Base-by-base conservation (phyloP, 1,140 invertebrate genomes). In the Pachyrhynchus sulphureomaculatus region DNA sequence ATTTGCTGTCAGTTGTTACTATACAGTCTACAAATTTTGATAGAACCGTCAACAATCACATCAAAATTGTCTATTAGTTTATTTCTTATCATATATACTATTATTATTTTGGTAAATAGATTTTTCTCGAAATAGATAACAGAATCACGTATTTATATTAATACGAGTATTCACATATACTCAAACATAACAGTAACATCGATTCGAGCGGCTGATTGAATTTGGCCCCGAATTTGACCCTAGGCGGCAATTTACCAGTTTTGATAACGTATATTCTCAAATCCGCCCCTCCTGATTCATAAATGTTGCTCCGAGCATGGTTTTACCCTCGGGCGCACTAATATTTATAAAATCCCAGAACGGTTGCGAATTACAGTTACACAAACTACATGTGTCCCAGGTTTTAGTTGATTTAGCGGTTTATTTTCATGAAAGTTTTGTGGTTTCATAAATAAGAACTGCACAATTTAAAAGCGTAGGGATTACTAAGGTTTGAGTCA, bases 221-320 rank as follows among this genome's bases (percentile, higher is more conserved):
- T 52, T 52, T 21, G 34, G 20, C 6, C 23, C 49, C 20, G 33
- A 20, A 52, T 39, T 17, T 12, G 33, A 39, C 49, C 49, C 49
- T 8, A 52, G 49, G 49, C 49, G 34, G 15, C 49, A 39, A 52
- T 52, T 52, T 20, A 15, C 36, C 49, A 33, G 32, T 52, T 52
- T 52, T 39, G 34, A 52, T 52, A 52, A 52, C 47, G 29, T 33
- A 49, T 49, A 49, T 23, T 49, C 47, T 49, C 26, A 49, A 49
- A 49, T 49, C 49, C 49, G 49, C 33, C 49, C 49, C 20, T 52
- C 49, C 18, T 52, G 49, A 52, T 52, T 52, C 33, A 52, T 52
- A 52, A 52, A 52, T 20, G 34, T 24, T 37, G 34, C 49, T 15
- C 8, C 13, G 26, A 49, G 47, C 47, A 29, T 49, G 47, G 32